Percentiles rank a stretch among this genome's conserved stretches.
phyloP scores from a whole-genome alignment of 2,797 vertebrate species.

The Sebastes vulpes region DNA sequence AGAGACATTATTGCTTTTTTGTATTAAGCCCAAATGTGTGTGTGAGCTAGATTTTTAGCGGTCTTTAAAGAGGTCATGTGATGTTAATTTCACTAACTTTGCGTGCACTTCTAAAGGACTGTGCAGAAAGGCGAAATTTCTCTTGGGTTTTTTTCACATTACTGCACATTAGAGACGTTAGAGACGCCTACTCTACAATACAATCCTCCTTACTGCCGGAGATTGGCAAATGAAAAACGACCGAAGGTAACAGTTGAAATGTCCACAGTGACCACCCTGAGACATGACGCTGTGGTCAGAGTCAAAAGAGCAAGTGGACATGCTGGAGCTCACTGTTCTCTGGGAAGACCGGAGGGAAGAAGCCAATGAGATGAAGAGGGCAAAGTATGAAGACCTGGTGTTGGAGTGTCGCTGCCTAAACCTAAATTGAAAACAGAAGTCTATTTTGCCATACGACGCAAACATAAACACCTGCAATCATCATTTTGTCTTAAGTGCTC shows the following conservation, averaged over 20 bases:
- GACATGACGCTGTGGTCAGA: background rate
- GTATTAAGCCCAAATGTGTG: background rate
- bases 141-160: background rate
- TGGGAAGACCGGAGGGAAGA: too few species aligned
- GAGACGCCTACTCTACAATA: background rate
- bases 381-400: too few species aligned
- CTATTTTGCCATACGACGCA: too few species aligned
- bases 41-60: background rate
- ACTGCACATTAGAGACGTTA: background rate
- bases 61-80: conserved; percentile 1
- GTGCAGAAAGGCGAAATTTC: background rate
- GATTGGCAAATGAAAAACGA: background rate
- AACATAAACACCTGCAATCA: too few species aligned
- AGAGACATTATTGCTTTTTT: background rate
- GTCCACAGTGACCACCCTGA: background rate
- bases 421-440: too few species aligned
- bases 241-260: background rate
- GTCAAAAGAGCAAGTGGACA: background rate
- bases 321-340: too few species aligned
- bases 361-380: too few species aligned
- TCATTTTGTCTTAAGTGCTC: too few species aligned
- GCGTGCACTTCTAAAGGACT: background rate
- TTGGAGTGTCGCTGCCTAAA: too few species aligned
- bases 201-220: background rate
- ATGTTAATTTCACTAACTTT: background rate